phyloP scores from a whole-genome alignment of 2,888 invertebrate species.

The Leptinotarsa juncta region DNA sequence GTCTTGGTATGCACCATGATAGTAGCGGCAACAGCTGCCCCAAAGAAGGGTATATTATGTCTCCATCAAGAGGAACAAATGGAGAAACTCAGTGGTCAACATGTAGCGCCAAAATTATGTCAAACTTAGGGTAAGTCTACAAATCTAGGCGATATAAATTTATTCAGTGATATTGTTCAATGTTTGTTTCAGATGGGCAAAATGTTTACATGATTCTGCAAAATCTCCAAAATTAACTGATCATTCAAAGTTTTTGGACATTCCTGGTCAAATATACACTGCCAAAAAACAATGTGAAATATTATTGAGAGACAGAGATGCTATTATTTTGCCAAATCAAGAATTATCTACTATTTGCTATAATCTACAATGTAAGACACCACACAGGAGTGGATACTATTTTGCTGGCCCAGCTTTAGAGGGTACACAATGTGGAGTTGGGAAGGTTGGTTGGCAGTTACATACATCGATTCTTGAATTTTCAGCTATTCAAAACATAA shows the following conservation, averaged over 20 bases:
- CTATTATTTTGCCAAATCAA: constrained; percentile 67
- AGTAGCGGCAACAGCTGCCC: constrained; percentile 78
- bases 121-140: constrained; percentile 69
- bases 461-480: background rate
- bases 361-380: constrained; percentile 78
- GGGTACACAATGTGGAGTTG: constrained; percentile 78
- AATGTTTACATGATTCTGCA: constrained; percentile 74
- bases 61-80: constrained; percentile 80
- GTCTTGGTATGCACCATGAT: constrained; percentile 86
- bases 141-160: no score
- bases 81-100: constrained; percentile 84
- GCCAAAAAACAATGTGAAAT: constrained; percentile 82
- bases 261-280: constrained; percentile 78
- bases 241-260: constrained; percentile 73
- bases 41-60: constrained; percentile 85
- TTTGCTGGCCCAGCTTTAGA: constrained; percentile 86
- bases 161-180: no score
- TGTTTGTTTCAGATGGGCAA: constrained; percentile 68
- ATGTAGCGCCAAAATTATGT: constrained; percentile 77
- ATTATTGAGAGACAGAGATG: constrained; percentile 76
- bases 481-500: background rate
- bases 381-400: constrained; percentile 79
- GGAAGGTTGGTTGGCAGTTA: constrained; percentile 66
- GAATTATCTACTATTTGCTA: constrained; percentile 70
- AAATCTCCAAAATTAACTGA: constrained; percentile 68